Evolutionary conservation across 2,888 invertebrate genomes (phyloP).

Genomic region (Xylota segnis): DNA sequence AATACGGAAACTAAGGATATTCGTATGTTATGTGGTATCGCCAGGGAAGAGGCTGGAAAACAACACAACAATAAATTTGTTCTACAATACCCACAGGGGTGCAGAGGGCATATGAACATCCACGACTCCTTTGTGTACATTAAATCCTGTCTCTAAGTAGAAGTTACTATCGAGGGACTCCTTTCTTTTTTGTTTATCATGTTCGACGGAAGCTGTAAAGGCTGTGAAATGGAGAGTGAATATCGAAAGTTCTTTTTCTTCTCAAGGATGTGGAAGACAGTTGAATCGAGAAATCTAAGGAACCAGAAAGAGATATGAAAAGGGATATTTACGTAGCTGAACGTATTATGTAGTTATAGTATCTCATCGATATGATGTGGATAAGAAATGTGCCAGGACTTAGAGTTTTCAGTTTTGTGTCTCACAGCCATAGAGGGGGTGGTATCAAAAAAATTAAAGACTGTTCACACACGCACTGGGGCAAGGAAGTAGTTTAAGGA

Average conservation of each 20-base stretch:
- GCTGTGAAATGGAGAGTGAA: not conserved
- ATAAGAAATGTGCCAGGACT: too few species aligned
- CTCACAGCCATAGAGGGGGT: too few species aligned
- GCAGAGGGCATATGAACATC: not conserved
- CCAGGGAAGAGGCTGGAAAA: not conserved
- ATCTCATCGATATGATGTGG: too few species aligned
- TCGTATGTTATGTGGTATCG: not conserved
- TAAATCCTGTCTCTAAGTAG: slow-evolving; percentile 38
- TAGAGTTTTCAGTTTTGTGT: too few species aligned
- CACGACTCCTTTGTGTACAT: slow-evolving; percentile 22
- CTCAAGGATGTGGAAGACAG: too few species aligned
- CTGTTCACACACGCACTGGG: too few species aligned
- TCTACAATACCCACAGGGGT: not conserved
- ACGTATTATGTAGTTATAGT: too few species aligned
- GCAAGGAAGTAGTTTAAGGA: too few species aligned
- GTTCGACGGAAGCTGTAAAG: not conserved
- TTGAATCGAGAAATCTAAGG: too few species aligned
- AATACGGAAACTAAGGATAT: slow-evolving; percentile 6
- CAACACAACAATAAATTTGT: slow-evolving; percentile 15
- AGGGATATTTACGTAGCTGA: too few species aligned
- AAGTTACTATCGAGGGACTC: slow-evolving; percentile 23
- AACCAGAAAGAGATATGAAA: too few species aligned
- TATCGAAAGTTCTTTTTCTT: not conserved
- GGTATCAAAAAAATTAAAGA: too few species aligned
- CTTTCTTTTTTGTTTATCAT: slow-evolving; percentile 11